phyloP scores from a whole-genome alignment of 30 jellyfish, hydroid and myxozoan species.

The Hydractinia echinata region DNA sequence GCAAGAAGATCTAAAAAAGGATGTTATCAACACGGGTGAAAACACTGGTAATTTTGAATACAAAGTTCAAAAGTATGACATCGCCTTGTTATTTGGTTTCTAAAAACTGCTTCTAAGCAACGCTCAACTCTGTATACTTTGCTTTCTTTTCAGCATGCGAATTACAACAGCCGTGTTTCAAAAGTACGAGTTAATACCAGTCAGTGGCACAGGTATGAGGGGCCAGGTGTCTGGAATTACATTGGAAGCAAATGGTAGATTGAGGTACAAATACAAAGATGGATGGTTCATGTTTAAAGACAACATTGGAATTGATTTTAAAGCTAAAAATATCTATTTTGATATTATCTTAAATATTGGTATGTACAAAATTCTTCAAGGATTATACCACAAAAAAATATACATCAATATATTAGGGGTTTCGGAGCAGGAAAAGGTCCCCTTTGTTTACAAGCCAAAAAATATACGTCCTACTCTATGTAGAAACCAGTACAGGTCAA shows the following conservation, averaged over 20 bases:
- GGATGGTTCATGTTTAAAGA: not conserved
- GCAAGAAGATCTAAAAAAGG: conserved; percentile 5
- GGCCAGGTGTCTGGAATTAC: not conserved
- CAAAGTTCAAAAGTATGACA: not conserved
- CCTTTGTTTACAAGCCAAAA: too few species aligned
- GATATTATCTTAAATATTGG: not conserved
- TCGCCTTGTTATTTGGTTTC: not conserved
- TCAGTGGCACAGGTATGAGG: not conserved
- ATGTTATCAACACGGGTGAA: not conserved
- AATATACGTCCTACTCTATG: too few species aligned
- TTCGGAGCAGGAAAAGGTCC: too few species aligned
- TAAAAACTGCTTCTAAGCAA: not conserved
- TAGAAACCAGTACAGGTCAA: too few species aligned
- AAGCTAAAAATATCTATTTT: not conserved
- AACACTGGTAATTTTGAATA: not conserved
- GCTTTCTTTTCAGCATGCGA: not conserved
- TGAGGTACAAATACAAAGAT: not conserved
- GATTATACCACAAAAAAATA: too few species aligned
- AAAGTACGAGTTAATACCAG: not conserved
- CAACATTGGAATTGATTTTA: not conserved
- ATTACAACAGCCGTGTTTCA: not conserved
- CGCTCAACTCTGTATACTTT: too few species aligned
- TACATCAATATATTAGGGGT: too few species aligned
- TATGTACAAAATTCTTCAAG: not conserved
- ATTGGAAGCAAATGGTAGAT: not conserved